phyloP scores from a whole-genome alignment of 2,888 invertebrate genomes.

The Heteromurus nitidus region DNA sequence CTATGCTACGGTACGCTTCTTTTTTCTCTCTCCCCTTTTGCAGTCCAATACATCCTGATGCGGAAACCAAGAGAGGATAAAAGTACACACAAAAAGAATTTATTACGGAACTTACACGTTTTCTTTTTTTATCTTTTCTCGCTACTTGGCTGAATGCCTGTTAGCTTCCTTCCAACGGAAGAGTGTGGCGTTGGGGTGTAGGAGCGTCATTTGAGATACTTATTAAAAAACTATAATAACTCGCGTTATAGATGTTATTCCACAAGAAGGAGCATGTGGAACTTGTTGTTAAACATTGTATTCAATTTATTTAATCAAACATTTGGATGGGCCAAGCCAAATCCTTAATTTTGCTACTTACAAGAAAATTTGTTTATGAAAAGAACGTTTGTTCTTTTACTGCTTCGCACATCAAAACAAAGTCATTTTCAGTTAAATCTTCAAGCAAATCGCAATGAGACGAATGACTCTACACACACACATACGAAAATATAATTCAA shows the following conservation, averaged over 20 bases:
- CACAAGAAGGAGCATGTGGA: neutral
- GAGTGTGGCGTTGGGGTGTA: neutral
- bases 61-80: neutral
- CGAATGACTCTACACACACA: too few relatives aligned
- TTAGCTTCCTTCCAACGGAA: neutral
- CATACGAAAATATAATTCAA: too few relatives aligned
- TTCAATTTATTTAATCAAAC: neutral
- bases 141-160: neutral
- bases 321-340: neutral
- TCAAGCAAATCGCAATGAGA: too few relatives aligned
- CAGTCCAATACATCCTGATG: constrained; percentile 6
- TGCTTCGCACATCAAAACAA: too few relatives aligned
- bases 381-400: too few relatives aligned
- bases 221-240: too few relatives aligned
- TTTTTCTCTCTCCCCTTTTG: too few relatives aligned
- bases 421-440: too few relatives aligned
- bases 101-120: constrained; percentile 3
- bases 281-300: neutral
- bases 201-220: neutral
- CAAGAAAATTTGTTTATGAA: neutral
- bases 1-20: too few relatives aligned
- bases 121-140: neutral
- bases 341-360: neutral
- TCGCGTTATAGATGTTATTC: too few relatives aligned
- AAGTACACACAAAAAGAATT: neutral